Evolutionary conservation across 2,797 vertebrate genomes (phyloP), one percentile per base, ranked within the genome.

Genomic region (Anguilla marmorata): DNA sequence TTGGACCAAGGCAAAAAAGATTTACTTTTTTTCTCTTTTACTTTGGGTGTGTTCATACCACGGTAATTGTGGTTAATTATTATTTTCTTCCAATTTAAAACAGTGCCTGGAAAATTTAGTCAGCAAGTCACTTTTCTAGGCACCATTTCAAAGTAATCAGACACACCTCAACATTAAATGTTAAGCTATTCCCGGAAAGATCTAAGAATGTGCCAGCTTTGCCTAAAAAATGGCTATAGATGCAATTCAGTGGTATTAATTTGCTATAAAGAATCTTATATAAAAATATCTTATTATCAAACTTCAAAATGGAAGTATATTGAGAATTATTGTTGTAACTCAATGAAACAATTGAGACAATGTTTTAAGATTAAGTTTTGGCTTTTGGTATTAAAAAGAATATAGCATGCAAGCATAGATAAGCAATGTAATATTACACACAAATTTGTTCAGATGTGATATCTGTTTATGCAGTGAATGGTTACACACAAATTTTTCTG

Each of bases 21-120:
- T 19, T 50, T 3, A 37, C 33, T n/a, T 50, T 82, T 82, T 82
- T 45, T 8, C 33, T 45, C 3, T 79, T 21, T 82, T 82, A 50
- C 79, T n/a, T 50, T 41, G 24, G 79, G 79, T 82, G 79, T 82
- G 45, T 50, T 50, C 79, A 50, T 50, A n/a, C 79, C 21, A 50
- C 50, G 41, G 79, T 82, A 82, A 82, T 82, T 82, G 24, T 50
- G 16, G 41, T 50, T 82, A 50, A 82, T 82, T 82, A 82, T 82
- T 82, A 82, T 82, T 82, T 80, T 82, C 27, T 45, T 82, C 79
- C 19, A 82, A 12, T 82, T 48, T 9, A 82, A 82, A 82, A 82
- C 50, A 82, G 24, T 82, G 41, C 45, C 45, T 82, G 79, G 79
- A 82, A 82, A 50, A 50, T 45, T 82, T 82, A 16, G 79, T 50